Percentiles rank a stretch among this genome's conserved stretches.
phyloP scores from a whole-genome alignment of 2,888 invertebrate genomes.

The Eupithecia abbreviata region DNA sequence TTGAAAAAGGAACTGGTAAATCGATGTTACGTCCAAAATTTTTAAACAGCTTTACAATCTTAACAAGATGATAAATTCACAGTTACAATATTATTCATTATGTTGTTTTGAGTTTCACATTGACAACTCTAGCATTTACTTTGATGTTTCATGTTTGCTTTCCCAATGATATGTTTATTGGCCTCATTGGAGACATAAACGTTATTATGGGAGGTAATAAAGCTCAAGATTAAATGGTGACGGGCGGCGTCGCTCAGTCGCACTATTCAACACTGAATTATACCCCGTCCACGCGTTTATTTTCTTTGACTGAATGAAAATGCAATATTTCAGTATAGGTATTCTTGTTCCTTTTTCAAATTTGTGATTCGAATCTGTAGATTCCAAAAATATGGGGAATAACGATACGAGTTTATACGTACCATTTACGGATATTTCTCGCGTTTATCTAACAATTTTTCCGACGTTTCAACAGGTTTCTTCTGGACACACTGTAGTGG shows the following conservation, averaged over 20 bases:
- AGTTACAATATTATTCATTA: no score
- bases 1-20: no score
- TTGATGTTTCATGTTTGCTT: conserved; percentile 16
- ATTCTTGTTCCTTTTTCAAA: background rate
- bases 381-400: background rate
- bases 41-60: no score
- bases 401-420: no score
- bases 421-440: no score
- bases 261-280: conserved; percentile 18
- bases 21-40: no score
- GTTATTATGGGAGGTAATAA: conserved; percentile 26
- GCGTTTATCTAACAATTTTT: no score
- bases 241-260: conserved; percentile 21
- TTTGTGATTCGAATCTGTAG: background rate
- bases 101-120: background rate
- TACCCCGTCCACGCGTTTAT: background rate
- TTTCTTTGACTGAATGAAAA: background rate
- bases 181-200: conserved; percentile 22
- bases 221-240: conserved; percentile 31
- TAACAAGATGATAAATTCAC: no score
- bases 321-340: background rate
- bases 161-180: conserved; percentile 31
- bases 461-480: no score
- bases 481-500: no score
- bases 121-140: background rate